Evolutionary conservation across 1,140 invertebrate species (phyloP).

Genomic region (Ceratoteleas bidentatus): DNA sequence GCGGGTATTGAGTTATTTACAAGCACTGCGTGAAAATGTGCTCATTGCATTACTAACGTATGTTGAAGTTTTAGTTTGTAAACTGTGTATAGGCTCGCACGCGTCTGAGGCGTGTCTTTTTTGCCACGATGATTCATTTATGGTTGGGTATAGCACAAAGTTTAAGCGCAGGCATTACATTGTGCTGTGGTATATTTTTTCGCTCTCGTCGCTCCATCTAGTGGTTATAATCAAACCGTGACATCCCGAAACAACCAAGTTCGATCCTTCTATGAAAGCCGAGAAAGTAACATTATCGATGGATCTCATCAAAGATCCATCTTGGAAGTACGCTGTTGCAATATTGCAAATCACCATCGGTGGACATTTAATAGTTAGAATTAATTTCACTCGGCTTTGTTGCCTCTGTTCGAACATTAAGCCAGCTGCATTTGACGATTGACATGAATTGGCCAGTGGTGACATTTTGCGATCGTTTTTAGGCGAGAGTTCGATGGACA

Average conservation of each 20-base stretch:
- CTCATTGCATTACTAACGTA: slow-evolving; percentile 34
- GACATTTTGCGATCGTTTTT: slow-evolving; percentile 35
- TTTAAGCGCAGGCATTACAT: slow-evolving; percentile 9
- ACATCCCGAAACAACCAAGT: too few species aligned
- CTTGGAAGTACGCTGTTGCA: slow-evolving; percentile 57
- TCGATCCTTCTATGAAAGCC: too few species aligned
- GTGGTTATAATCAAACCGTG: too few species aligned
- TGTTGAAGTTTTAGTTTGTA: slow-evolving; percentile 34
- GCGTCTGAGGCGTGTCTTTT: background rate
- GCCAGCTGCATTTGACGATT: slow-evolving; percentile 61
- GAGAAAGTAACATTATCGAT: slow-evolving; percentile 2
- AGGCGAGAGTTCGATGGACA: slow-evolving; percentile 36
- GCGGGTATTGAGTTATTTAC: slow-evolving; percentile 55
- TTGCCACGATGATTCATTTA: slow-evolving; percentile 23
- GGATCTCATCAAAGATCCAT: slow-evolving; percentile 29
- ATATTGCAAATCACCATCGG: slow-evolving; percentile 72
- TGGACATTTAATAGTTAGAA: slow-evolving; percentile 78
- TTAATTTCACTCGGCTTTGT: slow-evolving; percentile 73
- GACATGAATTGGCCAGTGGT: slow-evolving; percentile 42
- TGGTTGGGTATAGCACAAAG: background rate
- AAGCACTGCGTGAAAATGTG: slow-evolving; percentile 33
- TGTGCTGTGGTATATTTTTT: slow-evolving; percentile 19
- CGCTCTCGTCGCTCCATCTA: slow-evolving; percentile 7
- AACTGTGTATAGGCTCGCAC: slow-evolving; percentile 29
- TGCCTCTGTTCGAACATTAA: slow-evolving; percentile 74